Evolutionary conservation across 2,113 vertebrate genomes (phyloP).

Genomic region (Pipa parva): DNA sequence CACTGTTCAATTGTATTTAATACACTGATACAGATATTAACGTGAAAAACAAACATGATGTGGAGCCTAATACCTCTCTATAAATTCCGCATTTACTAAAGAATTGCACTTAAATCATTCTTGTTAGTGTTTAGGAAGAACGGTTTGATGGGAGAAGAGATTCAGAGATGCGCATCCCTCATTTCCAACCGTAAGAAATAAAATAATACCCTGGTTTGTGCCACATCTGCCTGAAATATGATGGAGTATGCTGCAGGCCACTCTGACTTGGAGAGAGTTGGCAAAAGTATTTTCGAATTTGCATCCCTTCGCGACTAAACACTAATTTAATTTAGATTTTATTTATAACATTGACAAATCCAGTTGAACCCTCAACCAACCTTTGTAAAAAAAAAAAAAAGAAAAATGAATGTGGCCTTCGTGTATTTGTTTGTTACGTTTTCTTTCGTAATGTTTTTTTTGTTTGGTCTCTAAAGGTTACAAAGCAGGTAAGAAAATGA

Average conservation of each 20-base stretch:
- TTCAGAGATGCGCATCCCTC: constrained; percentile 11
- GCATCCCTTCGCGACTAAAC: constrained; percentile 22
- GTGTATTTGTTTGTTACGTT: constrained; percentile 26
- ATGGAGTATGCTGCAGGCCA: constrained; percentile 28
- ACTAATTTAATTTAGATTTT: constrained; percentile 33
- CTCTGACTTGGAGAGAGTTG: constrained; percentile 24
- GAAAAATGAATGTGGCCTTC: constrained; percentile 46
- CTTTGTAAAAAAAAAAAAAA: too few relatives aligned
- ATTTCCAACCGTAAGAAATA: neutral
- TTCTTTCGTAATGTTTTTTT: constrained; percentile 47
- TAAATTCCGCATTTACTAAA: neutral
- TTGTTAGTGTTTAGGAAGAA: constrained; percentile 1
- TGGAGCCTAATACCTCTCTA: neutral
- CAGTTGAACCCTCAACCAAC: constrained; percentile 41
- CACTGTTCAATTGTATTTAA: neutral
- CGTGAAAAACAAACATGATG: neutral
- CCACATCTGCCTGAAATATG: constrained; percentile 23
- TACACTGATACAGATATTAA: neutral
- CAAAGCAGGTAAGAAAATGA: constrained; percentile 45
- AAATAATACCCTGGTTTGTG: constrained; percentile 20
- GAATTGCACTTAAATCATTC: constrained; percentile 33
- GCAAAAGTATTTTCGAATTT: constrained; percentile 32
- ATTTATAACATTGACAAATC: constrained; percentile 37
- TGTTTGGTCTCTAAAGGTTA: constrained; percentile 46
- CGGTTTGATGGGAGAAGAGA: constrained; percentile 17